Evolutionary conservation across 2,888 invertebrate genomes (phyloP).

Genomic region (Punctoribates punctum): DNA sequence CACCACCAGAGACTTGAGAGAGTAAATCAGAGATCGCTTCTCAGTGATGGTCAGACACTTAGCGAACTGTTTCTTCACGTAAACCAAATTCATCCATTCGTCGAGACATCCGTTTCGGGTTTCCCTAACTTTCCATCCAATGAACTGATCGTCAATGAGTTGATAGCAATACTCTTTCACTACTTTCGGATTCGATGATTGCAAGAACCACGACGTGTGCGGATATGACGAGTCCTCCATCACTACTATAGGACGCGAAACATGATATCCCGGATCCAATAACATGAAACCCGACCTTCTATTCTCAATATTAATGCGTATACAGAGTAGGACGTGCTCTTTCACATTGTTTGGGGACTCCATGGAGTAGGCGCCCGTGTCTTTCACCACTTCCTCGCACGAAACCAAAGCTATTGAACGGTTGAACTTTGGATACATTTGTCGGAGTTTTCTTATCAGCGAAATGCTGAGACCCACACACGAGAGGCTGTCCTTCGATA

Average conservation of each 20-base stretch:
- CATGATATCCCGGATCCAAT: constrained; percentile 86
- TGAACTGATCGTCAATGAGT: constrained; percentile 67
- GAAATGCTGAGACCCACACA: constrained; percentile 84
- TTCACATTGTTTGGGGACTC: constrained; percentile 59
- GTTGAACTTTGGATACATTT: constrained; percentile 66
- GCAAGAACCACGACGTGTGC: constrained; percentile 65
- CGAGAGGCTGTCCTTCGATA: constrained; percentile 73
- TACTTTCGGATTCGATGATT: constrained; percentile 69
- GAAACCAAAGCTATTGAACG: constrained; percentile 70
- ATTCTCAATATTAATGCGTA: constrained; percentile 53
- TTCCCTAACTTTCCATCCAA: constrained; percentile 80
- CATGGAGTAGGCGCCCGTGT: constrained; percentile 42
- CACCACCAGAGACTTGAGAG: constrained; percentile 66
- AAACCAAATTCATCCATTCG: constrained; percentile 66
- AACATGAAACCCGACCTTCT: constrained; percentile 70
- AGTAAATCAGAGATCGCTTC: constrained; percentile 80
- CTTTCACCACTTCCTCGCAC: constrained; percentile 68
- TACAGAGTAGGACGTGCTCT: constrained; percentile 69
- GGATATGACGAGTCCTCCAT: constrained; percentile 81
- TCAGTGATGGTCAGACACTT: constrained; percentile 79
- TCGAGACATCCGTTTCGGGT: constrained; percentile 54
- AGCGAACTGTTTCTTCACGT: constrained; percentile 61
- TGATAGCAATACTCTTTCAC: constrained; percentile 80
- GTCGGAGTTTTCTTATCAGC: constrained; percentile 64
- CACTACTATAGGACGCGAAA: constrained; percentile 75